Percentiles rank a stretch among this genome's conserved stretches.
Evolutionary conservation across 2,888 invertebrate species (phyloP).

Genomic region (Periphyllus acericola): DNA sequence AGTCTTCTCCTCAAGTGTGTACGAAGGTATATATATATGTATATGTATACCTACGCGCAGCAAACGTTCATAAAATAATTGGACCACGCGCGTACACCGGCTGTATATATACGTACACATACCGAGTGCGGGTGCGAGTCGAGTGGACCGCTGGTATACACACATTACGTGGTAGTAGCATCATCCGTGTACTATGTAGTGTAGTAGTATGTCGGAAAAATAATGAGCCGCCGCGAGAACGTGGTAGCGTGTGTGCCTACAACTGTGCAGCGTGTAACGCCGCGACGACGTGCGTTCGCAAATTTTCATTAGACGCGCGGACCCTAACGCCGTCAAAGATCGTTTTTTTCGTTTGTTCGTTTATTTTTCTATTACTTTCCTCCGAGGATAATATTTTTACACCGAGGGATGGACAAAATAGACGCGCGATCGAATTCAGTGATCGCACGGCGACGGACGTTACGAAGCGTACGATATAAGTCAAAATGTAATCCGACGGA

Average conservation of each 20-base stretch:
- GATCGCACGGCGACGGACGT: not conserved
- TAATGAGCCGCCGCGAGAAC: constrained; percentile 20
- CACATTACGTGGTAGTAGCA: not conserved
- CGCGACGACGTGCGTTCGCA: not conserved
- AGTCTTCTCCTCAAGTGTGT: constrained; percentile 28
- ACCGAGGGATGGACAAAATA: too few species aligned
- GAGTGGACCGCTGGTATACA: constrained; percentile 7
- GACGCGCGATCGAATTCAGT: too few species aligned
- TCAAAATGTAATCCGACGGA: not conserved
- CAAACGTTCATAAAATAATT: constrained; percentile 43
- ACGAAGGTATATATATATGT: not conserved
- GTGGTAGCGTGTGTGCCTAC: too few species aligned
- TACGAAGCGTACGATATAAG: not conserved
- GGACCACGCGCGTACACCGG: constrained; percentile 4
- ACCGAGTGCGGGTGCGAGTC: constrained; percentile 32
- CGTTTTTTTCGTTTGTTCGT: too few species aligned
- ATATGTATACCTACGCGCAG: not conserved
- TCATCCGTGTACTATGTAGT: not conserved
- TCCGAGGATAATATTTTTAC: too few species aligned
- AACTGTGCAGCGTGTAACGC: not conserved
- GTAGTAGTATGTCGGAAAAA: not conserved
- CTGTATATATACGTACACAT: not conserved
- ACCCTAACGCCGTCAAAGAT: not conserved
- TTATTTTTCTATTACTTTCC: too few species aligned
- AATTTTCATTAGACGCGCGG: not conserved